Conservation (phyloP, 2,113 vertebrate genomes). For the Phylloscopus trochiloides region DNA sequence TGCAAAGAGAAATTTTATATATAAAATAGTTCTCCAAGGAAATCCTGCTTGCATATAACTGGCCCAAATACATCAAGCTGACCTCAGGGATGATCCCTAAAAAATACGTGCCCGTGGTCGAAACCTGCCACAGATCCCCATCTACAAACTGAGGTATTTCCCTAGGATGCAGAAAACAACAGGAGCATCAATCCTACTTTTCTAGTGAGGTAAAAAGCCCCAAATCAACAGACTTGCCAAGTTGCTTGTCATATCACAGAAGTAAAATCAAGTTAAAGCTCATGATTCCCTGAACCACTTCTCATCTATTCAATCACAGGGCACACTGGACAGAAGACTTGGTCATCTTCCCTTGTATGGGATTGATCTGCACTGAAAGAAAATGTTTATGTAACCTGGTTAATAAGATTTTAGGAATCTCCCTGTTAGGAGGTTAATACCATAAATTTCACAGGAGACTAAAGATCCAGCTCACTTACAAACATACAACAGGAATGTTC, state of each 20-base stretch:
- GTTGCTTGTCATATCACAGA: neutral
- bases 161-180: neutral
- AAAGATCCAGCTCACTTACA: neutral
- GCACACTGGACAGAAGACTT: neutral
- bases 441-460: neutral
- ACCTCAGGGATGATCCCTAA: neutral
- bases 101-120: fast-evolving
- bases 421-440: neutral
- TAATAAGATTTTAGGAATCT: neutral
- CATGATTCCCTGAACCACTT: neutral
- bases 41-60: neutral
- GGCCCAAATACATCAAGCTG: neutral
- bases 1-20: neutral
- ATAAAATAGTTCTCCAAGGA: neutral
- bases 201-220: neutral
- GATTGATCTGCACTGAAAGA: neutral
- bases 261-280: neutral
- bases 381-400: neutral
- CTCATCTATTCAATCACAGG: neutral
- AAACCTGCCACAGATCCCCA: neutral
- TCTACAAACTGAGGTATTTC: neutral
- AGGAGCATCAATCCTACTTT: neutral
- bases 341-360: neutral
- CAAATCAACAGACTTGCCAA: neutral
- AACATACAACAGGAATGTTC: fast-evolving